Evolutionary conservation across 2,888 invertebrate genomes (phyloP).

Genomic region (Deilephila porcellus): DNA sequence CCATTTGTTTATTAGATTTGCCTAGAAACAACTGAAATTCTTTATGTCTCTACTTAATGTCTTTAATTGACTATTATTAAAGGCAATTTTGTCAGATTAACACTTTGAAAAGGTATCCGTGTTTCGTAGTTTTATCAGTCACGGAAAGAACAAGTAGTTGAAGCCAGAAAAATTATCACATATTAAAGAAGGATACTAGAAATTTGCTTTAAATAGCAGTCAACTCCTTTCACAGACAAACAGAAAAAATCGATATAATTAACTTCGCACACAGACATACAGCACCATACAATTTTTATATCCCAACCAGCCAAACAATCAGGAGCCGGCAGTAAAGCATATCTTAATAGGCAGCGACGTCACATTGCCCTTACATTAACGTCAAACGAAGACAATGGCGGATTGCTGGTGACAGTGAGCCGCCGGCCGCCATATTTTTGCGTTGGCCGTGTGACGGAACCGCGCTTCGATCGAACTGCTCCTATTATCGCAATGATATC

Average conservation of each 20-base stretch:
- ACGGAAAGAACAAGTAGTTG: no score
- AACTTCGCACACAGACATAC: background rate
- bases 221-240: background rate
- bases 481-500: conserved; percentile 85
- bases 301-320: background rate
- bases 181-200: no score
- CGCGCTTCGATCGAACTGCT: conserved; percentile 70
- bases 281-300: background rate
- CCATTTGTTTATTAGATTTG: no score
- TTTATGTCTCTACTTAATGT: no score
- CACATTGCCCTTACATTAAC: conserved; percentile 4
- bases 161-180: no score
- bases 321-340: background rate
- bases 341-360: conserved; percentile 7
- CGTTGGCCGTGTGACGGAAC: conserved; percentile 67
- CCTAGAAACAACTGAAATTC: no score
- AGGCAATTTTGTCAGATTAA: no score
- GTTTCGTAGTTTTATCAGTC: no score
- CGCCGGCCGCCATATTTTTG: conserved; percentile 68
- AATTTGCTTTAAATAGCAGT: no score
- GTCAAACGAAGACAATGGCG: conserved; percentile 28
- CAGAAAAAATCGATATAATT: background rate
- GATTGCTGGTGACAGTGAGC: conserved; percentile 41
- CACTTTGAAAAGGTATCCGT: no score
- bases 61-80: no score